Conservation (phyloP, 2,797 vertebrate species). For the Gastrophryne carolinensis region DNA sequence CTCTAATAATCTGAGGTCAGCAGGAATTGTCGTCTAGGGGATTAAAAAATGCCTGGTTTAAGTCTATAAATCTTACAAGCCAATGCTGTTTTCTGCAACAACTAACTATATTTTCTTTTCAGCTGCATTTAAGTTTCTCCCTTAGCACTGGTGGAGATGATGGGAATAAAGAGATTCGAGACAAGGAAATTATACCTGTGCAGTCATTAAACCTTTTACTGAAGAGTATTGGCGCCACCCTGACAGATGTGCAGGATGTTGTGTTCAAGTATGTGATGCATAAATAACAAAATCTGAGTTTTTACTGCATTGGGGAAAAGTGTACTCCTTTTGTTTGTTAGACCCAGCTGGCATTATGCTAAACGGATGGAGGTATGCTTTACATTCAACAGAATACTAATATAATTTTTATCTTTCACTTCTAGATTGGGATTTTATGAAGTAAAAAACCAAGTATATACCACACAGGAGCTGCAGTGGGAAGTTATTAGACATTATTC, state of each 20-base stretch:
- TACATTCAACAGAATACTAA: background rate
- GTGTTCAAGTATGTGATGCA: conserved; percentile 85
- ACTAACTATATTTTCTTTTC: background rate
- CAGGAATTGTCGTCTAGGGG: too few relatives aligned
- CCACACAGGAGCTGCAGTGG: conserved; percentile 86
- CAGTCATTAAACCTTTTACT: conserved; percentile 89
- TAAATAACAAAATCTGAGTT: too few relatives aligned
- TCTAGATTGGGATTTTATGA: conserved; percentile 90
- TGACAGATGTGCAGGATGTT: conserved; percentile 92
- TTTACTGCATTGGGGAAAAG: too few relatives aligned
- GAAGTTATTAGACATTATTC: conserved; percentile 91
- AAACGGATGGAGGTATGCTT: too few relatives aligned
- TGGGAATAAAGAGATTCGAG: conserved; percentile 76
- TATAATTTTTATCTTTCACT: conserved; percentile 20
- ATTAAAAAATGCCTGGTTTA: too few relatives aligned
- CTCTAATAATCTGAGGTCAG: too few relatives aligned
- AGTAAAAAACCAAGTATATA: conserved; percentile 86
- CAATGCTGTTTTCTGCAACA: background rate
- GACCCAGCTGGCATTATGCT: too few relatives aligned
- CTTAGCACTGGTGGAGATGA: conserved; percentile 88
- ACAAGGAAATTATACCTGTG: conserved; percentile 80
- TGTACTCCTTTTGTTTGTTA: too few relatives aligned
- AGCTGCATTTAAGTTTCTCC: conserved; percentile 96
- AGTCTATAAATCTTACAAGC: background rate
- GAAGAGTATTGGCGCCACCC: conserved; percentile 95